Evolutionary conservation across 1,140 invertebrate species (phyloP).

Genomic region (Nautilus pompilius): DNA sequence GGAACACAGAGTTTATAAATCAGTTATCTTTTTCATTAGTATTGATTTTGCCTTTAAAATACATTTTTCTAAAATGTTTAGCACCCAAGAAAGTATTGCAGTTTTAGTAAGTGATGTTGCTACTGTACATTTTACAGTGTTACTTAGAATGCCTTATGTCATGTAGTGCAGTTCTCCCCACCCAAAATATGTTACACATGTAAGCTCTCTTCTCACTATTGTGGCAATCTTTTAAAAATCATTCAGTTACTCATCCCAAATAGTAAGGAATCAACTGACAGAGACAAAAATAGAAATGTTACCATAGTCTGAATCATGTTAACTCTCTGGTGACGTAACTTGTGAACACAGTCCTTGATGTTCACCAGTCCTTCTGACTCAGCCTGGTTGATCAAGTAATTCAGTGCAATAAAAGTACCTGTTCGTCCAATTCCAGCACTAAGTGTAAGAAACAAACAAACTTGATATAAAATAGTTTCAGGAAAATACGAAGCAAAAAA

Average conservation of each 20-base stretch:
- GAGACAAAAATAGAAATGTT: neutral
- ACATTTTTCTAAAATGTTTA: too few species aligned
- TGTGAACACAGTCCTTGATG: slow-evolving; percentile 33
- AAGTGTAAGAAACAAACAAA: too few species aligned
- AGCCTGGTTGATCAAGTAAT: slow-evolving; percentile 33
- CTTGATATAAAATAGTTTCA: too few species aligned
- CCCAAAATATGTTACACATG: neutral
- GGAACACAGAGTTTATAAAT: too few species aligned
- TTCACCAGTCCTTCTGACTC: slow-evolving; percentile 29
- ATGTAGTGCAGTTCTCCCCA: too few species aligned
- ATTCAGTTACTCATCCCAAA: neutral
- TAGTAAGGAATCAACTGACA: neutral
- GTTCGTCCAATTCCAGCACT: slow-evolving; percentile 52
- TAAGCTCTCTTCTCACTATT: neutral
- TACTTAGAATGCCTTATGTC: too few species aligned
- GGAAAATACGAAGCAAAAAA: too few species aligned
- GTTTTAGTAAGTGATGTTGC: too few species aligned
- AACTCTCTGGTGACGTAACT: slow-evolving; percentile 36
- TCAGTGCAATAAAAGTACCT: slow-evolving; percentile 51
- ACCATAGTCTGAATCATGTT: slow-evolving; percentile 53
- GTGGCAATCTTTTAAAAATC: neutral
- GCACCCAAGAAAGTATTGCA: too few species aligned
- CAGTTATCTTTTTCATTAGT: too few species aligned
- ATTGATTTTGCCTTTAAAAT: too few species aligned
- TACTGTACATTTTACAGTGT: too few species aligned